Base-by-base conservation (phyloP, 1,140 invertebrate species). In the Drosophila sulfurigaster region DNA sequence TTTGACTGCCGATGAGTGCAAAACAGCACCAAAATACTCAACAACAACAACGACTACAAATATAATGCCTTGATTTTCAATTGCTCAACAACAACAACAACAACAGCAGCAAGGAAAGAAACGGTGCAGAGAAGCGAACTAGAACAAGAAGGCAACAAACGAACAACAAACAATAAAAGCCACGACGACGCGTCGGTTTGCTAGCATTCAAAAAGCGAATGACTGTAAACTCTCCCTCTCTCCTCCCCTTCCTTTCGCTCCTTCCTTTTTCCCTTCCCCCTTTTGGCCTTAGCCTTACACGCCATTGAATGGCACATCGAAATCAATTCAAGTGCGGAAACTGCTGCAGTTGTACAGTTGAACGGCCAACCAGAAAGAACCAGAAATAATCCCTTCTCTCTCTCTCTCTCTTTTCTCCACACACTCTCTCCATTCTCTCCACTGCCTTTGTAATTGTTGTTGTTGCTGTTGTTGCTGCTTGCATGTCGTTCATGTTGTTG, bases 291-390 rank as follows among this genome's bases (percentile, higher is more conserved):
- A 25, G 20, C 20, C 20, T 38, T 10, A 32, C 30, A 32, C 10
- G 1, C 35, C 35, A 10, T 67, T 76, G 60, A 56, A 38, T 41
- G 48, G 73, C 66, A 68, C 85, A 87, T 88, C 83, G 76, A 88
- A 87, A 87, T 87, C 80, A 87, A 87, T 87, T 87, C 73, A 82
- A 88, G 80, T 75, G 71, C 83, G 83, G 83, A 88, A 87, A 75
- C 85, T 78, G 83, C 83, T 87, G 83, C 80, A 87, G 83, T 87
- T 88, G 83, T 88, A 75, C 77, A 83, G 80, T 82, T 83, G 80
- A 83, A 76, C 82, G 60, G 70, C 38, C 74, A 68, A 54, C 45
- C 59, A 71, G 59, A 66, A 35, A 54, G 7, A 35, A 56, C 5
- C 32, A 30, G 10, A 28, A 35, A 32, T 20, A 52, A 16, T 6